Base-by-base conservation (phyloP, 2,797 vertebrate species). In the Thaleichthys pacificus region DNA sequence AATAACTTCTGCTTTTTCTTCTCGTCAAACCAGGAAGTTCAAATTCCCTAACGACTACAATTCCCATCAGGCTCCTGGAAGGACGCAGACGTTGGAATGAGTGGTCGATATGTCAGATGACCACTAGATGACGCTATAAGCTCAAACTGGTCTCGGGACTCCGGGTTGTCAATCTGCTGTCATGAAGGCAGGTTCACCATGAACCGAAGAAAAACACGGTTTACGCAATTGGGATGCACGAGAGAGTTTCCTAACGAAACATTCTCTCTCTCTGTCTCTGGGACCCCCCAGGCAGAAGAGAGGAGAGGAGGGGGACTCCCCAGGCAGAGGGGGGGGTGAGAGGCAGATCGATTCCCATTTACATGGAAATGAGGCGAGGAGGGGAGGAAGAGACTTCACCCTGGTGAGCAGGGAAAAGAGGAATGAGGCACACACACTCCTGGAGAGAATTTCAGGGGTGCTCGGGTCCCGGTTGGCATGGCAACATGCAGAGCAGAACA, bases 21-120 rank as follows among this genome's bases (percentile, higher is more conserved):
- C 61, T 80, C 21, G 49, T 65, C 61, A 73, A 85, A 88, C 78
- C 87, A 88, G 88, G 89, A 91, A 91, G 88, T 89, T 12, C 22
- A 32, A 56, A 77, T 74, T 77, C 38, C 12, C 68, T 42, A 17
- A 47, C 5, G 67, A 91, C 90, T 90, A 1, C 87, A 85, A 76
- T 30, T 88, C 88, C 91, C 90, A 17, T 70, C 67, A 82, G 0
- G 0, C 86, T 30, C 3, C 22, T 62, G 1, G 72, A 70, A 14
- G 60, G 3, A 19, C 35, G 32, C 21, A 61, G 8, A 24, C 35
- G 5, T 8, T 19, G 21, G 6, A 28, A 54, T 19, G 14, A 42
- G 38, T 42, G 19, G 3, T 15, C 0, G 11, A 9, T 1, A 7
- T 3, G 35, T 35, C 3, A 51, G 4, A 1, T 68, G 49, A 75